Evolutionary conservation across 2,797 vertebrate genomes (phyloP).

Genomic region (Myoxocephalus aenaeus): DNA sequence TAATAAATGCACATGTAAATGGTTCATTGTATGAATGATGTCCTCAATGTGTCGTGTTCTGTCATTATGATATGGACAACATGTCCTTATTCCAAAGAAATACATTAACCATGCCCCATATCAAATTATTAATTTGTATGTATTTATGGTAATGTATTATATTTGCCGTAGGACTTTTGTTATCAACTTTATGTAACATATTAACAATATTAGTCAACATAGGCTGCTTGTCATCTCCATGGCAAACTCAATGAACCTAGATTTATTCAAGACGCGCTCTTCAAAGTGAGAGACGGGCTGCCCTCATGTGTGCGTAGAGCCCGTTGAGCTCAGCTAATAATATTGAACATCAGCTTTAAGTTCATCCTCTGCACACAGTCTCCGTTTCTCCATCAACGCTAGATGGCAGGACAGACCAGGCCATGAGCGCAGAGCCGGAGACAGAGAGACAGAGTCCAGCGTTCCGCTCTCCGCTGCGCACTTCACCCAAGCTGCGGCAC

Average conservation of each 20-base stretch:
- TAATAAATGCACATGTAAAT: too few species aligned
- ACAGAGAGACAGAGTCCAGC: conserved; percentile 16
- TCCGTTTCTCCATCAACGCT: conserved; percentile 9
- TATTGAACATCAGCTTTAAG: neutral
- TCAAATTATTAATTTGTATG: neutral
- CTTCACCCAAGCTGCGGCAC: conserved; percentile 14
- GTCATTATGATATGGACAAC: too few species aligned
- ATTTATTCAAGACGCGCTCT: conserved; percentile 30
- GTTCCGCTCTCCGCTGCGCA: conserved; percentile 8
- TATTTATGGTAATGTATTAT: neutral
- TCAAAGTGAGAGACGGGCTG: neutral
- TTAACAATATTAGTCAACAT: neutral
- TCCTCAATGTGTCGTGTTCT: too few species aligned
- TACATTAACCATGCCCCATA: neutral
- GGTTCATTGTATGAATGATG: too few species aligned
- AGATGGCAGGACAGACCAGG: conserved; percentile 65
- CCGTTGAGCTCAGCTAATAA: conserved; percentile 32
- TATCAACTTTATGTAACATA: conserved; percentile 5
- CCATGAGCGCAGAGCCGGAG: neutral
- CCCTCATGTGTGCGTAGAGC: conserved; percentile 13
- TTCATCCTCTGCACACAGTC: accelerated
- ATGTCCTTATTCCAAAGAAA: too few species aligned
- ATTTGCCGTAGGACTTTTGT: neutral
- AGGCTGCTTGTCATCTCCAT: conserved; percentile 30
- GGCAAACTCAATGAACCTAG: conserved; percentile 45